Base-by-base conservation (phyloP, 2,888 invertebrate genomes). In the Pyrgus malvae region DNA sequence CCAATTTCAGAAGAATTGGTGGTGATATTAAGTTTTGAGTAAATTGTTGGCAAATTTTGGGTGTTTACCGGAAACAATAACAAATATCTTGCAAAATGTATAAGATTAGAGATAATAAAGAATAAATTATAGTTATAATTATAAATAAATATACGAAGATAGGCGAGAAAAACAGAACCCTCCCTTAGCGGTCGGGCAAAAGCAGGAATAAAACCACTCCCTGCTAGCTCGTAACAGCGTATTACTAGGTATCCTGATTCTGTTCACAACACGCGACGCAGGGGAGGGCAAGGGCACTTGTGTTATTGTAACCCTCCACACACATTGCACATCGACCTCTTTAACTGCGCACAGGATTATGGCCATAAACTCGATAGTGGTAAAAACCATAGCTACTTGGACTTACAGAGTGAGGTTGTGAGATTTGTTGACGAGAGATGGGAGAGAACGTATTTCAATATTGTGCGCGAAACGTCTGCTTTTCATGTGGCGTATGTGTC, bases 261-360 rank as follows among this genome's bases (percentile, higher is more conserved):
- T 49, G 42, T 42, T 50, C 35, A 49, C 7, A 40, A 17, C 45
- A 9, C 19, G n/a, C 29, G 1, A 27, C 25, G n/a, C 38, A 19
- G 29, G 51, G 51, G 37, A 14, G 19, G n/a, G 44, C 35, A 17
- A 40, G 42, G 35, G 44, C 38, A 38, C 42, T 51, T 27, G 35
- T 37, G 25, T 40, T 29, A 48, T 44, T 44, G 51, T 51, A 51
- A 40, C 48, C 48, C 38, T 48, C 37, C 8, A 27, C 37, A 19
- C 37, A 14, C 17, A 29, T 19, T 16, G 2, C 2, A 11, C 16
- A 9, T 12, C 9, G n/a, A 17, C n/a, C 25, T 9, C 11, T 8
- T 8, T 27, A 29, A 0, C n/a, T 12, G 14, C 29, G 27, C 12
- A 19, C 5, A 12, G 37, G 27, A 48, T 48, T 38, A 27, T 48